Conservation (phyloP, 2,888 invertebrate species). For the Agapetus fuscipes region DNA sequence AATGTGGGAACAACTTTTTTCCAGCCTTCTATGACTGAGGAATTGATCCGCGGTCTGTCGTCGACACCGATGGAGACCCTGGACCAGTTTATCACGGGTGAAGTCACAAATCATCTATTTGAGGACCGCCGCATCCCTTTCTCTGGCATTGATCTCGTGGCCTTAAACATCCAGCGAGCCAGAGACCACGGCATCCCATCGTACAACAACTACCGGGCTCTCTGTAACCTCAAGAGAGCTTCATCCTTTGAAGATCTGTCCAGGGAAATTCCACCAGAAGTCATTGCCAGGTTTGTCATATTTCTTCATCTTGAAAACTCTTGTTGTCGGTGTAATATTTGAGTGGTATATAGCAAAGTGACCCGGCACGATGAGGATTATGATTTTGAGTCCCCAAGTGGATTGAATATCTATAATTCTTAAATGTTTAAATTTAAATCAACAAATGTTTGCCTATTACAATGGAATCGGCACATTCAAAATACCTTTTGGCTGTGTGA, state of each 20-base stretch:
- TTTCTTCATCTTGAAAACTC: too few species aligned
- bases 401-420: too few species aligned
- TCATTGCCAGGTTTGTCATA: constrained; percentile 57
- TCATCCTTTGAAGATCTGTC: constrained; percentile 77
- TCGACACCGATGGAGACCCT: constrained; percentile 89
- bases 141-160: constrained; percentile 87
- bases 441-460: too few species aligned
- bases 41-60: constrained; percentile 73
- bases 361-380: too few species aligned
- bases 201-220: constrained; percentile 82
- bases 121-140: constrained; percentile 83
- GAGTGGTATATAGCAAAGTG: too few species aligned
- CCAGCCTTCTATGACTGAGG: constrained; percentile 71
- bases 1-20: too few species aligned
- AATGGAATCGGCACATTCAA: too few species aligned
- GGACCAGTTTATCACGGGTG: constrained; percentile 89
- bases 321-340: too few species aligned
- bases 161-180: constrained; percentile 79
- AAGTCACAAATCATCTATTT: constrained; percentile 91
- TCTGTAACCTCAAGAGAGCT: constrained; percentile 83
- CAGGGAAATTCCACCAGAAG: constrained; percentile 78
- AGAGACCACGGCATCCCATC: constrained; percentile 83
- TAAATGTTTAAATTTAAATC: too few species aligned
- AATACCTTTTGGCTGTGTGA: too few species aligned
- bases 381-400: too few species aligned